A percentile compares a stretch with the other conserved stretches of the same genome.
These are phyloP conservation scores for Protosalanx chinensis DNA, from an alignment of 2,797 vertebrate species.

Conservation along the genomic window DNA sequence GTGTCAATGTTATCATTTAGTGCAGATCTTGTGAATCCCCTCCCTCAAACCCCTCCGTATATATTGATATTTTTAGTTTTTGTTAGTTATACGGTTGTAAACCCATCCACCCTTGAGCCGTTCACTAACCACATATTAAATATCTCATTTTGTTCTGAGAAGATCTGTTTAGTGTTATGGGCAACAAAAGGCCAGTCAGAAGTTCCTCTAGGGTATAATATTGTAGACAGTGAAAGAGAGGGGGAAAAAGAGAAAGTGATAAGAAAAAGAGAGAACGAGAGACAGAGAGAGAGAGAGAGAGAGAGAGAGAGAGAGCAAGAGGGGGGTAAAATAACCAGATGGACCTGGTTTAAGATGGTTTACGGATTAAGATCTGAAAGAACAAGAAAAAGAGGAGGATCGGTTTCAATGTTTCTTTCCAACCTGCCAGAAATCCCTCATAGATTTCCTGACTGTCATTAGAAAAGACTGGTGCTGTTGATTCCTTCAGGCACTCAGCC, in stretches of 20 bases:
- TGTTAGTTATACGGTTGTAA: neutral
- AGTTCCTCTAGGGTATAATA: neutral
- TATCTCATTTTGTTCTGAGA: neutral
- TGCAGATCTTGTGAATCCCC: constrained; percentile 10
- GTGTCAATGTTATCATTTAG: constrained; percentile 29
- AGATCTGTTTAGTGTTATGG: constrained; percentile 7
- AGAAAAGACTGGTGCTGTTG: constrained; percentile 47
- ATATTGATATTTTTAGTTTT: constrained; percentile 8
- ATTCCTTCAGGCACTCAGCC: constrained; percentile 62
- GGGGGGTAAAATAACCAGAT: constrained; percentile 48
- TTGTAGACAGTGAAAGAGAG: constrained; percentile 10
- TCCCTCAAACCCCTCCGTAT: constrained; percentile 5
- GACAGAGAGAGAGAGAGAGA: neutral
- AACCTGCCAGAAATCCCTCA: constrained; percentile 62
- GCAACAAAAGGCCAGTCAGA: neutral
- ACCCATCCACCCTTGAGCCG: constrained; percentile 2
- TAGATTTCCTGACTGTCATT: constrained; percentile 55
- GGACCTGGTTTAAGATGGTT: constrained; percentile 54
- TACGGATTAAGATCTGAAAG: constrained; percentile 66
- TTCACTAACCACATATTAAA: constrained; percentile 5
- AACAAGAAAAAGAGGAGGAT: constrained; percentile 54
- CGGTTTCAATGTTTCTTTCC: constrained; percentile 66
- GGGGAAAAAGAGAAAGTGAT: constrained; percentile 2
- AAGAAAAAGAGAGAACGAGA: constrained; percentile 9
- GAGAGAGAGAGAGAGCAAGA: neutral